Evolutionary conservation across 2,113 vertebrate genomes (phyloP).

Genomic region (Lonchura striata): DNA sequence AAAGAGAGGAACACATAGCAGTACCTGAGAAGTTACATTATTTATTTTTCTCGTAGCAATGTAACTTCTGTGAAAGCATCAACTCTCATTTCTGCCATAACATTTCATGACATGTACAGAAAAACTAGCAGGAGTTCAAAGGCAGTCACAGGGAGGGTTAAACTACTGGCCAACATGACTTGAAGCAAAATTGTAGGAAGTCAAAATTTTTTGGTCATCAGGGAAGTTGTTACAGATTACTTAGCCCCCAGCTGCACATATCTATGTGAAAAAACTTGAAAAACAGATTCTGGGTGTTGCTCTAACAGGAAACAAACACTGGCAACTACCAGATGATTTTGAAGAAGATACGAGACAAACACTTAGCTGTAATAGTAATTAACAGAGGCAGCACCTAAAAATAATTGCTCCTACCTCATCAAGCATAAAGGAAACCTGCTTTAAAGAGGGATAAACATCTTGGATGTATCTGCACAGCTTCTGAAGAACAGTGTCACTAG

Average conservation of each 20-base stretch:
- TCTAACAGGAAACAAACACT: background rate
- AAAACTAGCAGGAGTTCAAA: background rate
- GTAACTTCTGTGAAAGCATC: background rate
- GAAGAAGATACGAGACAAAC: background rate
- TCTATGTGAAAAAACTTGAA: background rate
- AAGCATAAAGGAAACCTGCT: slow-evolving; percentile 47
- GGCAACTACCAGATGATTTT: background rate
- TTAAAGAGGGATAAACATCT: slow-evolving; percentile 41
- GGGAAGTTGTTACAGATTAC: background rate
- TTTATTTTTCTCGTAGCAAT: background rate
- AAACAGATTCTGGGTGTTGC: background rate
- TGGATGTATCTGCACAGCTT: slow-evolving; percentile 47
- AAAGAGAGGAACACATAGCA: background rate
- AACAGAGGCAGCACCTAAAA: background rate
- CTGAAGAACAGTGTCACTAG: background rate
- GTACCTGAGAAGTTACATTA: background rate
- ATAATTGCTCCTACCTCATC: slow-evolving; percentile 45
- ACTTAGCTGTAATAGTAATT: background rate
- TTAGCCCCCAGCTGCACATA: background rate
- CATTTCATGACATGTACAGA: background rate
- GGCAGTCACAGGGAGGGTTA: background rate
- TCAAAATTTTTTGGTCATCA: background rate
- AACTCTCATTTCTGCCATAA: slow-evolving; percentile 7
- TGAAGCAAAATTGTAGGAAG: background rate
- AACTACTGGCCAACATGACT: background rate